These are phyloP conservation scores for Cataglyphis hispanica DNA, from an alignment of 1,140 invertebrate genomes.

Conservation along the genomic window DNA sequence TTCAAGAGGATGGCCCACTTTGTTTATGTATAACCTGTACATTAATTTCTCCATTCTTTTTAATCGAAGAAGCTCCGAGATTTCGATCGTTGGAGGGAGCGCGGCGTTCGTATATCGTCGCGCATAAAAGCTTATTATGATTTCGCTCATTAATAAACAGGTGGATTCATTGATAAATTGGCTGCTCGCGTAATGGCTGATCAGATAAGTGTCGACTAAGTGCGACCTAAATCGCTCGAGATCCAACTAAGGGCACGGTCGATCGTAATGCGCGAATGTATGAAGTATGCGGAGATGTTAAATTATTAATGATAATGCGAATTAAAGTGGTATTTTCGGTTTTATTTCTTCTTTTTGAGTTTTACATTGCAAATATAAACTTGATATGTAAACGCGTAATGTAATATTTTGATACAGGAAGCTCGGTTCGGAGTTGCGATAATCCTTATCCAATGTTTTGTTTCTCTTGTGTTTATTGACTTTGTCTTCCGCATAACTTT, in stretches of 20 bases:
- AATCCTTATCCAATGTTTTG: neutral
- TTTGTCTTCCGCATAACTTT: too few relatives aligned
- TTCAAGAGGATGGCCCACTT: neutral
- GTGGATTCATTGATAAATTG: slow-evolving; percentile 56
- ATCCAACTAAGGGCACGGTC: slow-evolving; percentile 55
- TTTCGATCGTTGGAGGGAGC: neutral
- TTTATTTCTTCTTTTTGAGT: neutral
- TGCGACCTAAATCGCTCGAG: slow-evolving; percentile 39
- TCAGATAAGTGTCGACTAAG: slow-evolving; percentile 26
- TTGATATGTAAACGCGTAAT: neutral
- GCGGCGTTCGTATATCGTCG: neutral
- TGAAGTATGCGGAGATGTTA: neutral
- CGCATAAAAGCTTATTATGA: neutral
- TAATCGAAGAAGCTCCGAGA: neutral
- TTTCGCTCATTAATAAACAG: slow-evolving; percentile 4
- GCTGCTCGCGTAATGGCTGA: slow-evolving; percentile 22
- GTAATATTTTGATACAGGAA: neutral
- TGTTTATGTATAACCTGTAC: too few relatives aligned
- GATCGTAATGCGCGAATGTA: neutral
- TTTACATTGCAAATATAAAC: neutral
- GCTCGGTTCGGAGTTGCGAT: neutral
- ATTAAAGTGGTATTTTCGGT: neutral
- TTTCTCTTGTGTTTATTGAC: neutral
- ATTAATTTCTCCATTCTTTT: neutral
- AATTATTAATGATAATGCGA: neutral